A percentile compares a stretch with the other conserved stretches of the same genome.
Evolutionary conservation across 2,888 invertebrate genomes (phyloP).

Genomic region (Drepana falcataria): DNA sequence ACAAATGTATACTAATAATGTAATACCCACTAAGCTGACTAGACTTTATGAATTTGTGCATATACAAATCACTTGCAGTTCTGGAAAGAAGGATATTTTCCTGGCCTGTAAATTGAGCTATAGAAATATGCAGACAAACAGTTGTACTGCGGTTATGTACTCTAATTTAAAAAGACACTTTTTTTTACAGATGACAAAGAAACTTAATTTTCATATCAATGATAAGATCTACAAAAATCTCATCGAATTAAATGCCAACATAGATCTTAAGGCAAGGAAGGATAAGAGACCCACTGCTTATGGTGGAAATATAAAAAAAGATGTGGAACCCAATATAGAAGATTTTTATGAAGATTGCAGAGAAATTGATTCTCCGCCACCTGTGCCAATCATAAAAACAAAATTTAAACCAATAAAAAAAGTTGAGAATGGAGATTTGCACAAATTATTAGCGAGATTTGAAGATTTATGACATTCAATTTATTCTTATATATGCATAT

Average conservation of each 20-base stretch:
- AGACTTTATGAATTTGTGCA: no score
- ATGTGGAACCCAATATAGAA: slow-evolving; percentile 67
- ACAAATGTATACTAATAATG: no score
- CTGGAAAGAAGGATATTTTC: no score
- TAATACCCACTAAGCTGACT: no score
- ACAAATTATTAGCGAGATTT: slow-evolving; percentile 52
- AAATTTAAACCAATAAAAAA: slow-evolving; percentile 52
- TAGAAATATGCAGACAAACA: no score
- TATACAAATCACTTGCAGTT: no score
- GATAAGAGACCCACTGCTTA: slow-evolving; percentile 28
- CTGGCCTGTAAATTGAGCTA: no score
- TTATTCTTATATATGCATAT: neutral
- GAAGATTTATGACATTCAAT: slow-evolving; percentile 53
- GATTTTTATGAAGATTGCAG: slow-evolving; percentile 62
- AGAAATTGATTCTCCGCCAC: slow-evolving; percentile 48
- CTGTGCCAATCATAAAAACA: slow-evolving; percentile 45
- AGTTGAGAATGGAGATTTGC: slow-evolving; percentile 49
- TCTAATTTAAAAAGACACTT: neutral
- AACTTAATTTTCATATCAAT: slow-evolving; percentile 67
- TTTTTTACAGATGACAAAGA: slow-evolving; percentile 60
- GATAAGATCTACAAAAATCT: slow-evolving; percentile 68
- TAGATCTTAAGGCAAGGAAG: slow-evolving; percentile 39
- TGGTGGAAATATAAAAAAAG: slow-evolving; percentile 38
- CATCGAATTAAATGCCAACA: slow-evolving; percentile 61
- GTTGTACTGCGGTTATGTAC: no score